These are phyloP conservation scores for Semotilus atromaculatus DNA, from an alignment of 2,797 vertebrate genomes.

Conservation along the genomic window DNA sequence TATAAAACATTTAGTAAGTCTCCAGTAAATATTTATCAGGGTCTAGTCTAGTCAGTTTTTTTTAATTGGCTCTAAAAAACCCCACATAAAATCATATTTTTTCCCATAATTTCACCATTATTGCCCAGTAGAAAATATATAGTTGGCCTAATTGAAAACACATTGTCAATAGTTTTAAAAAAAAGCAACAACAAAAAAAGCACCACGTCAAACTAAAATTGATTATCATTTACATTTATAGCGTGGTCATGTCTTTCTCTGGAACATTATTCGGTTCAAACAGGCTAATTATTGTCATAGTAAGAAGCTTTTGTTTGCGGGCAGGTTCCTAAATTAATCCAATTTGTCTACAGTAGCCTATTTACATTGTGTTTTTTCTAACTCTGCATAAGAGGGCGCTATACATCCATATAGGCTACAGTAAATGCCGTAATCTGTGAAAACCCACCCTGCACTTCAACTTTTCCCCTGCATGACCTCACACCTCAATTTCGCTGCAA, in stretches of 20 bases:
- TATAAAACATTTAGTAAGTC: background rate
- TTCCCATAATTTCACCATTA: background rate
- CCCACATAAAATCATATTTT: too few relatives aligned
- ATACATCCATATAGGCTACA: constrained; percentile 8
- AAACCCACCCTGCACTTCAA: constrained; percentile 47
- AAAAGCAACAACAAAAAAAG: too few relatives aligned
- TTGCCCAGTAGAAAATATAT: background rate
- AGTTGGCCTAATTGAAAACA: background rate
- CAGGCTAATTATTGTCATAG: background rate
- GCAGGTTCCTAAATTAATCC: background rate
- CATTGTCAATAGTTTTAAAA: background rate
- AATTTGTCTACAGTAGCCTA: background rate
- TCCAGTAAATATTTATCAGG: background rate
- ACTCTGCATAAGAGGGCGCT: constrained; percentile 75
- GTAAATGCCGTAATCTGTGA: constrained; percentile 9
- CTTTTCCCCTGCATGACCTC: constrained; percentile 45
- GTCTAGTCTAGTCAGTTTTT: background rate
- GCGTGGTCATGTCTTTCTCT: background rate
- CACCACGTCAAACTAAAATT: too few relatives aligned
- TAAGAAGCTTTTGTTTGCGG: constrained; percentile 9
- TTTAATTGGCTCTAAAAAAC: background rate
- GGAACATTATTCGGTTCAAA: background rate
- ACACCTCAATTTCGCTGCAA: background rate
- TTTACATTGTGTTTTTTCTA: constrained; percentile 63
- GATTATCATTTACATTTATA: background rate